Evolutionary conservation across 2,113 vertebrate species (phyloP).

Genomic region (Cyanistes caeruleus): DNA sequence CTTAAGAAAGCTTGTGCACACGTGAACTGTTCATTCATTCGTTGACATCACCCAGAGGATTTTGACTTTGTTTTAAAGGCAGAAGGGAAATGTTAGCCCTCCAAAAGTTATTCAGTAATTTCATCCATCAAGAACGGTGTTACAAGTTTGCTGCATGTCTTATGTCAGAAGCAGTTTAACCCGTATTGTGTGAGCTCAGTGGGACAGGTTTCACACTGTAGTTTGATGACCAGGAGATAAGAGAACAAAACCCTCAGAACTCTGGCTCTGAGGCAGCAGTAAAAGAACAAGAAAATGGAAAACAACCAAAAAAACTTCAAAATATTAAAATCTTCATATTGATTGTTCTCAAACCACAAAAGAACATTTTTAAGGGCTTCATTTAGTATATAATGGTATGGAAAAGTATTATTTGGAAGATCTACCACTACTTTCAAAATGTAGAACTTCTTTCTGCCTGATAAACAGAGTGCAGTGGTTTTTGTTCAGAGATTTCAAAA

Average conservation of each 20-base stretch:
- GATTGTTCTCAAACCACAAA: not conserved
- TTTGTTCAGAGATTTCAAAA: not conserved
- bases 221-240: not conserved
- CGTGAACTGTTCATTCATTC: not conserved
- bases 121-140: not conserved
- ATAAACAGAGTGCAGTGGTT: not conserved
- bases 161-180: not conserved
- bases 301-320: not conserved
- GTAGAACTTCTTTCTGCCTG: not conserved
- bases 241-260: not conserved
- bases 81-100: not conserved
- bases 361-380: not conserved
- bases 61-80: not conserved
- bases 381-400: not conserved
- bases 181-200: accelerated
- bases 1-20: not conserved
- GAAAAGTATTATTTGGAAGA: not conserved
- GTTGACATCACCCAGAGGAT: not conserved
- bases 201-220: not conserved
- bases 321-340: not conserved
- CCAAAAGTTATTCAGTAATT: not conserved
- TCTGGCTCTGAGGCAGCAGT: not conserved
- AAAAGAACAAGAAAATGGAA: not conserved
- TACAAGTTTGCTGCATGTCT: not conserved
- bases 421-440: not conserved